These are phyloP conservation scores for Anolis sagrei DNA, from an alignment of 2,113 vertebrate genomes.

Conservation along the genomic window DNA sequence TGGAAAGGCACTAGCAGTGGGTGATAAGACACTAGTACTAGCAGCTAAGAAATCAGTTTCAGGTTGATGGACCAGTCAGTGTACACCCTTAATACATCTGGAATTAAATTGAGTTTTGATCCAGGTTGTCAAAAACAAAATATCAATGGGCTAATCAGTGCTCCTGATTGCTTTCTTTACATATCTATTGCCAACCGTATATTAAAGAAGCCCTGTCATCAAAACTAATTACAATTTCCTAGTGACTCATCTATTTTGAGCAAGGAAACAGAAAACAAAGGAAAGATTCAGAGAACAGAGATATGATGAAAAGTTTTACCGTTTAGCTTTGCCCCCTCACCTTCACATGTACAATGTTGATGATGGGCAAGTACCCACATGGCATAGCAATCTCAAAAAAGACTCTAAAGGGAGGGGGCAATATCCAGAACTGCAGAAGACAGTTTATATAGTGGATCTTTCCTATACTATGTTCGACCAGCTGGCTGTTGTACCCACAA, in stretches of 20 bases:
- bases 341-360: neutral
- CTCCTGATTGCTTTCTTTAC: constrained; percentile 20
- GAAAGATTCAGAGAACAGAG: neutral
- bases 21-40: too few species aligned
- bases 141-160: constrained; percentile 27
- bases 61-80: neutral
- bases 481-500: neutral
- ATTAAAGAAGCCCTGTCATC: constrained; percentile 24
- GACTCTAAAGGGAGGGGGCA: neutral
- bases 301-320: neutral
- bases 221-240: constrained; percentile 27
- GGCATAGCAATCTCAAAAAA: neutral
- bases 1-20: too few species aligned
- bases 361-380: neutral
- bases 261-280: neutral
- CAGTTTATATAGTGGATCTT: neutral
- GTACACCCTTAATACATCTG: neutral
- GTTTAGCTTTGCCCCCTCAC: neutral
- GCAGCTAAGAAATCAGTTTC: neutral
- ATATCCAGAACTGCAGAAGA: neutral
- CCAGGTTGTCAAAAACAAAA: neutral
- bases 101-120: neutral
- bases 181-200: constrained; percentile 10
- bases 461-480: neutral
- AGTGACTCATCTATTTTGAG: constrained; percentile 17